Evolutionary conservation across 2,888 invertebrate genomes (phyloP).

Genomic region (Leptura quadrifasciata): DNA sequence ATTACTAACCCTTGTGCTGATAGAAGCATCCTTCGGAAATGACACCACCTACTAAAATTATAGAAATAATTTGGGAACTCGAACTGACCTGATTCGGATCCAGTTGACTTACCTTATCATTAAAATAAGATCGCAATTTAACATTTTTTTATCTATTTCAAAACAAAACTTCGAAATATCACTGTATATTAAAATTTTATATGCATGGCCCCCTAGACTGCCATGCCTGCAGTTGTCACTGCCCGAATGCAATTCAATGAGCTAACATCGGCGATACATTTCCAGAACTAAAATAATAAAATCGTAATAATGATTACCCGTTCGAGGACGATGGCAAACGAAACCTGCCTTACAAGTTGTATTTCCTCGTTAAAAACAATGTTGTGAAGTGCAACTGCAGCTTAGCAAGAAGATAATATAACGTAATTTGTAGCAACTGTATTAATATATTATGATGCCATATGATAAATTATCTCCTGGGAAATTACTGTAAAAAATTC

Average conservation of each 20-base stretch:
- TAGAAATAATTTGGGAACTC: too few relatives aligned
- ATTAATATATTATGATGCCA: slow-evolving; percentile 28
- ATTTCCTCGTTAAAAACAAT: slow-evolving; percentile 37
- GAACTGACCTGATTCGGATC: too few relatives aligned
- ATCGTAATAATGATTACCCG: slow-evolving; percentile 2
- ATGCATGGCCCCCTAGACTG: too few relatives aligned
- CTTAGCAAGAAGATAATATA: slow-evolving; percentile 25
- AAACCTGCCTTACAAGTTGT: slow-evolving; percentile 23
- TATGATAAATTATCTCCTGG: slow-evolving; percentile 33
- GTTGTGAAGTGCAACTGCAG: slow-evolving; percentile 18
- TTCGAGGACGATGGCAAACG: background rate
- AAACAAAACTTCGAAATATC: too few relatives aligned
- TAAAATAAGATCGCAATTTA: too few relatives aligned
- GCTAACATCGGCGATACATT: background rate
- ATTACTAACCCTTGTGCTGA: too few relatives aligned
- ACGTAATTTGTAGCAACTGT: slow-evolving; percentile 28
- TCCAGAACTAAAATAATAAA: slow-evolving; percentile 4
- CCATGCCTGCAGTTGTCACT: background rate
- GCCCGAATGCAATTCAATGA: background rate
- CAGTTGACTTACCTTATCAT: too few relatives aligned
- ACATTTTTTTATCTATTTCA: too few relatives aligned
- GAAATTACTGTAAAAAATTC: slow-evolving; percentile 53
- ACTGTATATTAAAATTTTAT: too few relatives aligned
- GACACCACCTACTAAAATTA: too few relatives aligned
- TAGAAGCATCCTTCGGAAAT: too few relatives aligned